A percentile compares a stretch with the other conserved stretches of the same genome.
These are phyloP conservation scores for Wiebesia pumilae DNA, from an alignment of 1,140 invertebrate genomes.

Conservation along the genomic window DNA sequence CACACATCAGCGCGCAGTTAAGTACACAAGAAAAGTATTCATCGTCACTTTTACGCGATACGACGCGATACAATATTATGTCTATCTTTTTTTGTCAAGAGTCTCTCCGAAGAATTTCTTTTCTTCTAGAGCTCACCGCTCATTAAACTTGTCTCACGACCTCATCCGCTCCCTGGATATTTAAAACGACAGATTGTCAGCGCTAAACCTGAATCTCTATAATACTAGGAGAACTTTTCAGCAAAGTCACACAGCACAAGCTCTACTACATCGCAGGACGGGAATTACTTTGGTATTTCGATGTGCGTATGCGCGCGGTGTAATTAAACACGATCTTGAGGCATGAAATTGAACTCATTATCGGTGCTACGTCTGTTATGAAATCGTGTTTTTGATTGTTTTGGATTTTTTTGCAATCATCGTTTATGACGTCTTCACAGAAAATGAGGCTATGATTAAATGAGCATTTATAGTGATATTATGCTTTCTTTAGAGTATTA, in stretches of 20 bases:
- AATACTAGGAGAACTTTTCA: constrained; percentile 24
- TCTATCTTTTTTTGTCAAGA: constrained; percentile 12
- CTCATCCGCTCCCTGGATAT: not conserved
- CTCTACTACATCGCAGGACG: not conserved
- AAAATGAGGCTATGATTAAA: not conserved
- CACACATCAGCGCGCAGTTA: not conserved
- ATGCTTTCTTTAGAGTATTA: too few species aligned
- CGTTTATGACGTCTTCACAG: not conserved
- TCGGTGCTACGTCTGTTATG: not conserved
- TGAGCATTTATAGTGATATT: too few species aligned
- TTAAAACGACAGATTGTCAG: constrained; percentile 34
- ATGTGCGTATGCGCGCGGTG: not conserved
- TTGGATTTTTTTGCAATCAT: not conserved
- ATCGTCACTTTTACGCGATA: not conserved
- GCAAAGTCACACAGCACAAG: not conserved
- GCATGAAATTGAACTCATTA: constrained; percentile 4
- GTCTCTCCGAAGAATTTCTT: constrained; percentile 13
- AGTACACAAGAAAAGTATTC: not conserved
- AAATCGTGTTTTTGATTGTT: not conserved
- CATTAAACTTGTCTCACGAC: constrained; percentile 30
- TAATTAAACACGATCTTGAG: constrained; percentile 4
- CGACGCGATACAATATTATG: constrained; percentile 19
- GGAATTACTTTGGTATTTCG: not conserved
- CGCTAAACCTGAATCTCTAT: constrained; percentile 29
- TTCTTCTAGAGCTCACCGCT: not conserved